Base-by-base conservation (phyloP, 2,113 vertebrate genomes). In the Cinclus mexicanus region DNA sequence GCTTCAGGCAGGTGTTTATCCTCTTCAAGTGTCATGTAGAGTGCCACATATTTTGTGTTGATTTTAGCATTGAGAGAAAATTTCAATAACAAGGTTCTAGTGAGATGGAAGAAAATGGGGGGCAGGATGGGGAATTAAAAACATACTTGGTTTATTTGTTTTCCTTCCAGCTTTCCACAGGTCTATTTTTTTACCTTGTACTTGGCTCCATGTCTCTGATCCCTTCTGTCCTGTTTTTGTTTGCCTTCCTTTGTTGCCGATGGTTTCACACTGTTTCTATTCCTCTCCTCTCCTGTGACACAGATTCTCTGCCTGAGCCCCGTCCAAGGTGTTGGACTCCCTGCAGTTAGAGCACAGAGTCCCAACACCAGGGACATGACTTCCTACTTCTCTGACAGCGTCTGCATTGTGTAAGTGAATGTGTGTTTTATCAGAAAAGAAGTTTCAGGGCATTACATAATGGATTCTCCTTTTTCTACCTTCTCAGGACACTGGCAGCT, bases 141-240 rank as follows among this genome's bases (percentile, higher is more conserved):
- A 49, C 67, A 53, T 71, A 52, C 31, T 70, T 85, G 31, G 13
- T 94, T 87, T 86, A 53, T 78, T 93, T 91, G 63, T 80, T 95
- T 95, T 86, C n/a, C n/a, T 85, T 93, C n/a, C 63, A 82, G 88
- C 41, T 96, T 94, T 88, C 41, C 55, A 76, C 49, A 35, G 42
- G 33, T 93, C 65, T 95, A 1, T 17, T 93, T 91, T 88, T 87
- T 81, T 91, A 44, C 63, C n/a, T 93, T 76, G 50, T 80, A 69
- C 79, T 95, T 94, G 92, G 90, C 92, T 86, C 46, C 39, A 3
- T 64, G 53, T 95, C 75, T 76, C 63, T 35, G 55, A 86, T 94
- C 79, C 92, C 46, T 63, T 95, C 95, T 96, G 96, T 95, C 96
- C 92, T 86, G 88, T 23, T 90, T 93, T 95, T 92, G 83, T 95